Conservation (phyloP, 35 echinoderm and acorn worm genomes). For the Eucidaris tribuloides region DNA sequence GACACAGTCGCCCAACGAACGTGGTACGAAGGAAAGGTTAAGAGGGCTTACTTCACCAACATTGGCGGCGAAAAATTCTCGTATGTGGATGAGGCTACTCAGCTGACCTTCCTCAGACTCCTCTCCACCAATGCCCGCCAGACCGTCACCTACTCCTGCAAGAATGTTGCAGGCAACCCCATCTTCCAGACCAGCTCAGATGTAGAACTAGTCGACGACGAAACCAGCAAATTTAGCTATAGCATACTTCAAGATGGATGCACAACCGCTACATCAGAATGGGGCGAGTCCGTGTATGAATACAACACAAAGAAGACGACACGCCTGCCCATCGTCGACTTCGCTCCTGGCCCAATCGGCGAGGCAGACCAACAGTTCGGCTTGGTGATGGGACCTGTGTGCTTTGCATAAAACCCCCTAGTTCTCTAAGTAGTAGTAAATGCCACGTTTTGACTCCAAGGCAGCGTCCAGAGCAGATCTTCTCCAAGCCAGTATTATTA, state of each 20-base stretch:
- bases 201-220: constrained; percentile 34
- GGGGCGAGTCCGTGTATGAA: constrained; percentile 52
- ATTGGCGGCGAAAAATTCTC: constrained; percentile 24
- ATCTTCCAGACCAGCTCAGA: constrained; percentile 60
- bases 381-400: constrained; percentile 86
- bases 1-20: neutral
- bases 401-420: constrained; percentile 77
- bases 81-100: constrained; percentile 54
- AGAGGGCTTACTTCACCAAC: constrained; percentile 13
- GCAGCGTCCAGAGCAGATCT: constrained; percentile 5
- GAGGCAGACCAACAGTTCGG: constrained; percentile 69
- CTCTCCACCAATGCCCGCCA: constrained; percentile 74
- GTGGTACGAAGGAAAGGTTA: neutral
- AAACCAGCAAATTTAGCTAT: constrained; percentile 51
- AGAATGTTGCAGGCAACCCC: constrained; percentile 42
- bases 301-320: constrained; percentile 69
- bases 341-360: constrained; percentile 75
- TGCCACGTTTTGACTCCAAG: too few species aligned
- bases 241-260: constrained; percentile 62
- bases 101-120: constrained; percentile 82
- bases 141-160: constrained; percentile 78
- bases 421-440: constrained; percentile 21
- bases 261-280: constrained; percentile 27
- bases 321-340: constrained; percentile 86
- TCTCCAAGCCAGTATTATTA: constrained; percentile 3